Evolutionary conservation across 2,113 vertebrate species (phyloP).

Genomic region (Microtus richardsoni): DNA sequence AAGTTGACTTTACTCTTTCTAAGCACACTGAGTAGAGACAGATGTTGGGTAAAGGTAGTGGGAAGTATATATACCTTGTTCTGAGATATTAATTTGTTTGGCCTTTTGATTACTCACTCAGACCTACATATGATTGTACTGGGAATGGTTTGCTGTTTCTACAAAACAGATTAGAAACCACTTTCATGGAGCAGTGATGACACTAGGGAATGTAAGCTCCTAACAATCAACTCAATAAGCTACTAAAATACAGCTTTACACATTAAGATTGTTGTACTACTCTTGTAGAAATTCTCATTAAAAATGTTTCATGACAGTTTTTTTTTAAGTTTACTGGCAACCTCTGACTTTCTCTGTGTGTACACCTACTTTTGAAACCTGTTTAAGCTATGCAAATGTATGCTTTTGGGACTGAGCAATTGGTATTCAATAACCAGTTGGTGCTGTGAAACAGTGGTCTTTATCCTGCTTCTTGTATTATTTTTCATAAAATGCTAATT

Average conservation of each 20-base stretch:
- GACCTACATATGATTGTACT: conserved; percentile 31
- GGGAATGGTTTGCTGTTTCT: neutral
- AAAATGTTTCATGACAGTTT: conserved; percentile 69
- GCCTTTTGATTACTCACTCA: conserved; percentile 71
- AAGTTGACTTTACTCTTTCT: neutral
- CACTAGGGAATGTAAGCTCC: conserved; percentile 69
- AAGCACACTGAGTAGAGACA: neutral
- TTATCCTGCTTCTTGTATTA: too few species aligned
- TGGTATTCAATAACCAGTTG: neutral
- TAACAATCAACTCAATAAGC: conserved; percentile 76
- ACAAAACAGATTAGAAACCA: conserved; percentile 5
- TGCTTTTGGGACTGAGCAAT: neutral
- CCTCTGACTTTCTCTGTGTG: conserved; percentile 55
- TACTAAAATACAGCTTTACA: conserved; percentile 75
- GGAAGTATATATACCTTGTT: neutral
- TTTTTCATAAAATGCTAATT: too few species aligned
- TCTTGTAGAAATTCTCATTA: conserved; percentile 63
- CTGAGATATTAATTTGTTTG: conserved; percentile 72
- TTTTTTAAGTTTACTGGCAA: conserved; percentile 64
- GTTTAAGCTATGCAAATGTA: neutral
- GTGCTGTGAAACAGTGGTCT: too few species aligned
- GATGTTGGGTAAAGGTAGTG: neutral
- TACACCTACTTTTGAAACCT: conserved; percentile 67
- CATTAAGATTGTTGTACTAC: conserved; percentile 73
- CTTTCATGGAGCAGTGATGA: conserved; percentile 38